Base-by-base conservation (phyloP, 2,797 vertebrate genomes). In the Tapera naevia region DNA sequence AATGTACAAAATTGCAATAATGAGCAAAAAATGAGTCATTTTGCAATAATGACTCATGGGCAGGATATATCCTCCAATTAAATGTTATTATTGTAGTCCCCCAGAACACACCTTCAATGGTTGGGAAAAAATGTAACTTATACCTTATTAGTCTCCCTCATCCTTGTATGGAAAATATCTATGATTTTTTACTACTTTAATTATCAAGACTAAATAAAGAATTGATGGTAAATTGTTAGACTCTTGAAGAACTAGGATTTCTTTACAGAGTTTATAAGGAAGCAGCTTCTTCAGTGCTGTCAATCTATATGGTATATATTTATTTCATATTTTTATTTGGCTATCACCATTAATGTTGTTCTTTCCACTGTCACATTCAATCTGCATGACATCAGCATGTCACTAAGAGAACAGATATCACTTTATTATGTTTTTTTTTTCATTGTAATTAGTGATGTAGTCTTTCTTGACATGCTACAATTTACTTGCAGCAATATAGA, bases 321-420 rank as follows among this genome's bases (percentile, higher is more conserved):
- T 56, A 72, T 48, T 86, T 92, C 58, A 86, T 39, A 73, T 64
- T 85, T 89, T 76, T 58, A 65, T 88, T 80, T 89, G 46, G 56
- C 58, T 92, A 58, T 62, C n/a, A 66, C 6, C 13, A 28, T 57
- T 82, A 67, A 54, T 70, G 58, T 35, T 70, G 58, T 35, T 94
- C 78, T 90, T 96, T 90, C 48, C 33, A 45, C 41, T 66, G 69
- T 80, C 70, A 89, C 35, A 85, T 80, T 93, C 90, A 88, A 91
- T 91, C 76, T 93, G 91, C 10, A 30, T 88, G 91, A 91, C 78
- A 96, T 71, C 70, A 93, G 80, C 75, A 69, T 76, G 79, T 57
- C 83, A 93, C 35, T 65, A 84, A 16, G 8, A 87, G 43, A 88
- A 91, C 66, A 95, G 88, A 93, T 96, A 93, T 80, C 79, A 91